Conservation (phyloP, 2,113 vertebrate species). For the Psettodes erumei region DNA sequence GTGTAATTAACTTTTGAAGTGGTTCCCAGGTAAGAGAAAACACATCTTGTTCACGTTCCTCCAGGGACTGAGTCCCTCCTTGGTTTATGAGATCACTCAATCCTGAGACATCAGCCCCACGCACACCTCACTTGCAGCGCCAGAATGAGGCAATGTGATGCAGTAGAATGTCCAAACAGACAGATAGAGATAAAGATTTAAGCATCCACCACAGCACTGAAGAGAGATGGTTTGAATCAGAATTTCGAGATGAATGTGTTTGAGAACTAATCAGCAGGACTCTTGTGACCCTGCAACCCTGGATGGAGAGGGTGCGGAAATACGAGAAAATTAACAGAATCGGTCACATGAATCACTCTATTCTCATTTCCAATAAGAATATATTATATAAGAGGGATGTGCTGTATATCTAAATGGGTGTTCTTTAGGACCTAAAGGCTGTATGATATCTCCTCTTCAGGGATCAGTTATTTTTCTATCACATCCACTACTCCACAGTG, state of each 20-base stretch:
- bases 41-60: conserved; percentile 49
- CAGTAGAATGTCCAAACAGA: conserved; percentile 13
- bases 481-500: neutral
- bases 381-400: neutral
- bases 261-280: neutral
- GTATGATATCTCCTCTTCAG: neutral
- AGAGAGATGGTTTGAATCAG: conserved; percentile 18
- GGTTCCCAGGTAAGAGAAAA: conserved; percentile 34
- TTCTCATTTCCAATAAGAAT: neutral
- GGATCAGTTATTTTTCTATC: neutral
- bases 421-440: neutral
- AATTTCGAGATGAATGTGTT: conserved; percentile 14
- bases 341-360: neutral
- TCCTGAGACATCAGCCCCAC: conserved; percentile 31
- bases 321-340: conserved; percentile 7
- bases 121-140: neutral
- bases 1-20: conserved; percentile 65
- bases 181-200: conserved; percentile 8
- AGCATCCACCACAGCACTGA: neutral
- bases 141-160: conserved; percentile 8
- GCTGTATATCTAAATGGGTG: neutral
- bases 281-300: neutral
- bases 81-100: conserved; percentile 69
- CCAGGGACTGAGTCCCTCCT: conserved; percentile 41
- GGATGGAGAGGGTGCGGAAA: conserved; percentile 5